Evolutionary conservation across 1,140 invertebrate genomes (phyloP), one percentile per base, ranked within the genome.

Genomic region (Cyphomyrmex costatus): DNA sequence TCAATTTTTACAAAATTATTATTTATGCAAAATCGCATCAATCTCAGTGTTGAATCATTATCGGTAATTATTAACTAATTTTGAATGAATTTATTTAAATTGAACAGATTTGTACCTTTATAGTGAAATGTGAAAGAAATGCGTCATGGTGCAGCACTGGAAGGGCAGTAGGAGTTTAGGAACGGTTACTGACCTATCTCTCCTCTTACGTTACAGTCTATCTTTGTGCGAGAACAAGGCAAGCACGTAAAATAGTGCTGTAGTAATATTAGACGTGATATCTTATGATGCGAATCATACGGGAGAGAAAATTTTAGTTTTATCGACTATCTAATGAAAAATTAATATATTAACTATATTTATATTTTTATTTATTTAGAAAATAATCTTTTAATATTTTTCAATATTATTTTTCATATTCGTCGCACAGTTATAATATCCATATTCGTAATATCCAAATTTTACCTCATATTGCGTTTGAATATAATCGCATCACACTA

Each of bases 151-250:
- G 24, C 27, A 30, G 78, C 61, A 27, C 49, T 58, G 78, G 24
- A 27, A 68, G 65, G 86, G 65, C 33, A 56, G 51, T 56, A 58
- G 51, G n/a, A 61, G 68, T 56, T 66, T 27, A 65, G 68, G 8
- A 33, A 71, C 27, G 70, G 78, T 88, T 87, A 56, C 86, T 83
- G 86, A 88, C 86, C 87, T 87, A 84, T 49, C 86, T 49, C 86
- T 74, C 60, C 36, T 60, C 73, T 80, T 68, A 66, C 56, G 73
- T 71, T 60, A 60, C 58, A n/a, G 53, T 51, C 46, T 56, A 79
- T 86, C 49, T 79, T 27, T 24, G 46, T 65, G n/a, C n/a, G 36
- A 80, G 65, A 63, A 77, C 53, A 42, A 61, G 46, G 8, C 24
- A 74, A 56, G 6, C 51, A 24, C 56, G 61, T 21, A 63, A 89